Conservation (phyloP, 2,113 vertebrate species). For the Micronycteris hirsuta region DNA sequence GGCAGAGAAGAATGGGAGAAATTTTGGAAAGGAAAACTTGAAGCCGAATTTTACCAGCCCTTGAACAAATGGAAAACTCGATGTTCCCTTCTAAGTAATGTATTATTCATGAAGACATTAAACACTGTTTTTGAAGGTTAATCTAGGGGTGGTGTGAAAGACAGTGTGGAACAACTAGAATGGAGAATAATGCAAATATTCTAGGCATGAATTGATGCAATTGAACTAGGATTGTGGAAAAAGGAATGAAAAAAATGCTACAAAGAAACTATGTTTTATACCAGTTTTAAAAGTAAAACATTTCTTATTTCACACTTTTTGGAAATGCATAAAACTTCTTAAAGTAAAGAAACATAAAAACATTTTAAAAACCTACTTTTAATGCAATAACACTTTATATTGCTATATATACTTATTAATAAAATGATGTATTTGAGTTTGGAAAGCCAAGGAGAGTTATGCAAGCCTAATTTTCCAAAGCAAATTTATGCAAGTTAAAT, state of each 20-base stretch:
- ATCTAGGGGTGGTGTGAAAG: background rate
- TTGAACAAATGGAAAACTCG: background rate
- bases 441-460: background rate
- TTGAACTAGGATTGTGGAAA: background rate
- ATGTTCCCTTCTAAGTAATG: background rate
- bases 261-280: background rate
- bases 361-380: background rate
- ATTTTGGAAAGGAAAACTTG: background rate
- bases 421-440: background rate
- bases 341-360: background rate
- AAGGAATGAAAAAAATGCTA: background rate
- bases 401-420: background rate
- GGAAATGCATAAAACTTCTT: background rate
- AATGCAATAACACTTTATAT: background rate
- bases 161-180: background rate
- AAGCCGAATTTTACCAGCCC: background rate
- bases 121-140: background rate
- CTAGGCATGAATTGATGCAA: background rate
- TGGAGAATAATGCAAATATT: background rate
- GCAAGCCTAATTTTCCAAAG: background rate
- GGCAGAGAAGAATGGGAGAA: background rate
- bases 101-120: background rate
- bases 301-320: background rate
- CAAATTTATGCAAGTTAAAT: conserved; percentile 15
- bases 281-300: background rate